phyloP scores from a whole-genome alignment of 2,113 vertebrate genomes.

The Poecile atricapillus region DNA sequence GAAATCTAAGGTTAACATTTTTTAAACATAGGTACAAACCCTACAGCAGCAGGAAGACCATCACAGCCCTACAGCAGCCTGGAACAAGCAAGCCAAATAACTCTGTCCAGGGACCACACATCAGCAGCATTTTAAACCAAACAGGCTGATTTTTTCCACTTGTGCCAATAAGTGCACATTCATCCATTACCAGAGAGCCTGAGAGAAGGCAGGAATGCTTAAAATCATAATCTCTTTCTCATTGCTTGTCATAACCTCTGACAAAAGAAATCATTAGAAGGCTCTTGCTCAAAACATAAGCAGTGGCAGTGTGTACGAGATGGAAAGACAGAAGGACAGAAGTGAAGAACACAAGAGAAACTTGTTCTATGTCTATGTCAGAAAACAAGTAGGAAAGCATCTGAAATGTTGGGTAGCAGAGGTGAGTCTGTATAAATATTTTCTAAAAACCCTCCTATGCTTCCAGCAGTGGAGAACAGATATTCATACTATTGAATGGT shows the following conservation, averaged over 20 bases:
- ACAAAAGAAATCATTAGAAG: not conserved
- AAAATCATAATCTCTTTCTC: not conserved
- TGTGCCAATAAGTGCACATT: rapidly evolving
- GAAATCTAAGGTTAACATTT: not conserved
- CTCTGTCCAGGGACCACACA: not conserved
- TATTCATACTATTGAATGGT: not conserved
- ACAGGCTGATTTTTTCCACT: not conserved
- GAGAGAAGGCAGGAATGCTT: not conserved
- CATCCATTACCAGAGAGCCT: not conserved
- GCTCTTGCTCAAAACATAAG: not conserved
- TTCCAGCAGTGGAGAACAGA: not conserved
- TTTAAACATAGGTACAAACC: not conserved
- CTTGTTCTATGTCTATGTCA: not conserved
- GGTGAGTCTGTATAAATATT: not conserved
- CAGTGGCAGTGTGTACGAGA: not conserved
- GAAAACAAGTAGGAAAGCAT: not conserved
- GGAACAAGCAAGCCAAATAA: not conserved
- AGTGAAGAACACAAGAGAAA: not conserved
- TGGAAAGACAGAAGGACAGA: not conserved
- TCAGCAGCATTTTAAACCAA: not conserved
- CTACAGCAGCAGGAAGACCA: not conserved
- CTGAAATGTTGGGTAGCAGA: not conserved
- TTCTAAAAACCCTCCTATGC: not conserved
- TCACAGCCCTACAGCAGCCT: not conserved
- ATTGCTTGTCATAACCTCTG: not conserved